Evolutionary conservation across 2,888 invertebrate genomes (phyloP), one percentile per base, ranked within the genome.

Genomic region (Hirudinaria manillensis): DNA sequence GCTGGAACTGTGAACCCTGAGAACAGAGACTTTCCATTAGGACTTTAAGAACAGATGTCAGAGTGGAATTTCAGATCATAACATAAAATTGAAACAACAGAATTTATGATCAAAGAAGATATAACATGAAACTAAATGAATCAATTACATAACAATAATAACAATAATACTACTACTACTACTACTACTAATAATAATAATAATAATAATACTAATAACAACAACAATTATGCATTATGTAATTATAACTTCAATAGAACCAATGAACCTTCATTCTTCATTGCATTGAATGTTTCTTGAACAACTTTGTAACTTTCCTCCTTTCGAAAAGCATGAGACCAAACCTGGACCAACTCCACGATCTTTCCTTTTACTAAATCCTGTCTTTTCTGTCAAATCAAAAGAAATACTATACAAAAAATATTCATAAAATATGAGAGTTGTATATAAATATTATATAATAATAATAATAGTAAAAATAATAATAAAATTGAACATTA

Each of bases 301-400:
- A 95, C 91, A 78, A 92, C 89, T 84, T 92, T 90, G 85, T 94
- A 93, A 83, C 92, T 93, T 1, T 93, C 91, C 79, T 90, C 91
- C 81, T 93, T 92, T 74, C 96, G 90, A 84, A 99, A 99, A n/a
- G 97, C 99, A 87, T 92, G 93, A 0, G 94, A 93, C 99, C 99
- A 99, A 3, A 93, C 92, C 87, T 98, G 98, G 79, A 99, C 91
- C 77, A 99, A 87, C 85, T 98, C 97, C 72, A 98, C 87, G 80
- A 94, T 90, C 87, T 98, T 98, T 34, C 82, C 84, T 79, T 85
- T 86, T 21, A 88, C 86, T 76, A 86, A 83, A 72, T 84, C 84
- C 38, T 81, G 79, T 72, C 82, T 80, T 70, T 78, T 79, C 83
- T 84, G 78, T 55, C 45, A 76, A 38, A 68, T n/a, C 10, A 68